phyloP scores from a whole-genome alignment of 2,888 invertebrate genomes.

The Lacanobia oleracea region DNA sequence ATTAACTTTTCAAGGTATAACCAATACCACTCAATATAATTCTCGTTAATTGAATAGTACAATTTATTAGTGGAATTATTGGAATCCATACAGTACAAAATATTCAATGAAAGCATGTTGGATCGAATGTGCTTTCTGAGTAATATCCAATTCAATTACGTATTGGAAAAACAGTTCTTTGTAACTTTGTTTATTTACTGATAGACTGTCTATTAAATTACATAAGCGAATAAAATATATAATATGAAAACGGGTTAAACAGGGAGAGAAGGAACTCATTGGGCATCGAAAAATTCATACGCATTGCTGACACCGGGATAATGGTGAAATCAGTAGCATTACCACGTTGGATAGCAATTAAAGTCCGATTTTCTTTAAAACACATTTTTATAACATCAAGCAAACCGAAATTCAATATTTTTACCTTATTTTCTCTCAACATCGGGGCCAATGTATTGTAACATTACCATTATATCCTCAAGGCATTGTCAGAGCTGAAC shows the following conservation, averaged over 20 bases:
- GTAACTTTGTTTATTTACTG: too few species aligned
- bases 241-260: too few species aligned
- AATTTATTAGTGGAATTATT: not conserved
- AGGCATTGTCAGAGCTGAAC: slow-evolving; percentile 42
- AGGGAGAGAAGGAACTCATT: too few species aligned
- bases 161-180: too few species aligned
- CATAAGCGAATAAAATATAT: too few species aligned
- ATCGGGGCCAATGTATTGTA: slow-evolving; percentile 38
- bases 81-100: too few species aligned
- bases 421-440: not conserved
- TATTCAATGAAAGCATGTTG: not conserved
- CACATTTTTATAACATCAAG: not conserved
- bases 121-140: not conserved
- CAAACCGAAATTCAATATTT: not conserved
- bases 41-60: not conserved
- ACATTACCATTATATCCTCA: slow-evolving; percentile 38
- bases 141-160: not conserved
- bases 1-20: not conserved
- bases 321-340: too few species aligned
- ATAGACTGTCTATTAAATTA: too few species aligned
- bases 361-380: not conserved
- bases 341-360: too few species aligned
- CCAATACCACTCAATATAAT: not conserved
- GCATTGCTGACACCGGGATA: too few species aligned
- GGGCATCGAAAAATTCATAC: too few species aligned